These are phyloP conservation scores for Gila robusta DNA, from an alignment of 2,797 vertebrate genomes.

Conservation along the genomic window DNA sequence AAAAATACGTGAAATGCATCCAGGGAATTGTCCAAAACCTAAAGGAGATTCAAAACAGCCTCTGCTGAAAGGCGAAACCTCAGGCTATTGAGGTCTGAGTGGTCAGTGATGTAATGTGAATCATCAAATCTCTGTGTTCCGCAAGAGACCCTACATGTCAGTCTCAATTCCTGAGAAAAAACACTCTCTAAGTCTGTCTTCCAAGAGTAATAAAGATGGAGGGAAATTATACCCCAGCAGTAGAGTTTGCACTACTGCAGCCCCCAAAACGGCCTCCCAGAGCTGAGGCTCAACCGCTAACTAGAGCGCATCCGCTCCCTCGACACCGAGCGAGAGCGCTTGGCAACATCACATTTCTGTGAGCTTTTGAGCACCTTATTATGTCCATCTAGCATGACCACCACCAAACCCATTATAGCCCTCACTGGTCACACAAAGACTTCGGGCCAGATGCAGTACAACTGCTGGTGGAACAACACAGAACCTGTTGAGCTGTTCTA, in stretches of 20 bases:
- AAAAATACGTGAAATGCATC: constrained; percentile 35
- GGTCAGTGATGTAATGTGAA: constrained; percentile 61
- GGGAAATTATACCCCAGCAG: constrained; percentile 53
- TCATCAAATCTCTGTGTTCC: constrained; percentile 51
- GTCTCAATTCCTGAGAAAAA: constrained; percentile 55
- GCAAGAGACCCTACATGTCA: constrained; percentile 50
- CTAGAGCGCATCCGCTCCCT: constrained; percentile 51
- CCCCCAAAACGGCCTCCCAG: constrained; percentile 53
- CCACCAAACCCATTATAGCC: constrained; percentile 40
- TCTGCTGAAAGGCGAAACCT: constrained; percentile 54
- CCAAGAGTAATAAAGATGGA: constrained; percentile 47
- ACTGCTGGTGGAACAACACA: constrained; percentile 19
- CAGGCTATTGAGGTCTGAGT: constrained; percentile 45
- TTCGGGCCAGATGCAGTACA: constrained; percentile 7
- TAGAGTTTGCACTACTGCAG: constrained; percentile 36
- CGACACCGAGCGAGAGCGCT: constrained; percentile 34
- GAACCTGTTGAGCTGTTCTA: neutral
- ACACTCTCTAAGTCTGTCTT: constrained; percentile 26
- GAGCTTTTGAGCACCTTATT: constrained; percentile 37
- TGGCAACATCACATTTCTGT: constrained; percentile 27
- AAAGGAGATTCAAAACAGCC: constrained; percentile 52
- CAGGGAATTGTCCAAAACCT: constrained; percentile 43
- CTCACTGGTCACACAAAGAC: constrained; percentile 17
- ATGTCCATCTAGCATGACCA: constrained; percentile 40
- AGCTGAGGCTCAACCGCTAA: constrained; percentile 45